phyloP scores from a whole-genome alignment of 23 tunicate species.

The Diplosoma virens region DNA sequence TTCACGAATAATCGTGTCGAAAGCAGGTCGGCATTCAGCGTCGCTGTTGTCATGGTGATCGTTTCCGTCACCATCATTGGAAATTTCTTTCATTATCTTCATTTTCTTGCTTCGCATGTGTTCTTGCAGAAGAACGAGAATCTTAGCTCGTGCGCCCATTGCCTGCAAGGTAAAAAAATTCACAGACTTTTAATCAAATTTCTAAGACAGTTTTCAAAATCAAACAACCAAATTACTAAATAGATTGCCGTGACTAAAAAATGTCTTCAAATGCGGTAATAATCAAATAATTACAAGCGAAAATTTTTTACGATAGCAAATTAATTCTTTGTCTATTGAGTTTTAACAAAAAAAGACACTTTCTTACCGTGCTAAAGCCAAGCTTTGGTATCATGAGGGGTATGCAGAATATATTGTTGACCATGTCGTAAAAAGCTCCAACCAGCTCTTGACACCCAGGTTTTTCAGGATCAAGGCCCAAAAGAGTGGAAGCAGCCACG shows the following conservation, averaged over 20 bases:
- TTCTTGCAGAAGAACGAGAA: slow-evolving; percentile 45
- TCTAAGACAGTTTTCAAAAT: no score
- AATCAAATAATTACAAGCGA: no score
- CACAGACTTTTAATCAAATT: not conserved
- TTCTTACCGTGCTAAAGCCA: slow-evolving; percentile 60
- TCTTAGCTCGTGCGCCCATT: slow-evolving; percentile 39
- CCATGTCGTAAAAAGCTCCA: slow-evolving; percentile 51
- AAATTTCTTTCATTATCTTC: not conserved
- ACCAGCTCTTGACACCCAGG: not conserved
- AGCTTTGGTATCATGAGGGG: slow-evolving; percentile 67
- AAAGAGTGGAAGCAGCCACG: slow-evolving; percentile 40
- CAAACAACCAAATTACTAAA: no score
- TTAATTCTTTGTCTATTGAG: not conserved
- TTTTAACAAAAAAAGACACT: not conserved
- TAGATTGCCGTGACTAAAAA: no score
- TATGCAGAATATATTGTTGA: slow-evolving; percentile 67
- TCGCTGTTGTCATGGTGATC: not conserved
- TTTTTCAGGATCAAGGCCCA: slow-evolving; percentile 39
- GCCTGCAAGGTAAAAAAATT: slow-evolving; percentile 31
- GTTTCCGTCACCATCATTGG: not conserved
- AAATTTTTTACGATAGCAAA: no score
- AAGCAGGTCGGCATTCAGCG: slow-evolving; percentile 4
- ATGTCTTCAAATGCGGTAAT: no score
- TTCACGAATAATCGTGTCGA: slow-evolving; percentile 18
- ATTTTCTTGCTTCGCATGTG: slow-evolving; percentile 34